Evolutionary conservation across 2,888 invertebrate species (phyloP).

Genomic region (Fragum sueziense): DNA sequence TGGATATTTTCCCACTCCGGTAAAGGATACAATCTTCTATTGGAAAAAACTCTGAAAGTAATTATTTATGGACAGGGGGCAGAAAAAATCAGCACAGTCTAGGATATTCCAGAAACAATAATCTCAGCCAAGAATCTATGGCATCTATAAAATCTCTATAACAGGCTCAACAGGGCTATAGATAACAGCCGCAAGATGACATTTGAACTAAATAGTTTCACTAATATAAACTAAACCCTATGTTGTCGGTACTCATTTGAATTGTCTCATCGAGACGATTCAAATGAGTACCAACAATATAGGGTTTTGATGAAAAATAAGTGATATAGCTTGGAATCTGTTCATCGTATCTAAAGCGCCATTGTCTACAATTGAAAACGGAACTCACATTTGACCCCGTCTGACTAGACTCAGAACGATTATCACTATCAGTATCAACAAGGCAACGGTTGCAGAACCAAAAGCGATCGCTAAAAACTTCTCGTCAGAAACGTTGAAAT

Average conservation of each 20-base stretch:
- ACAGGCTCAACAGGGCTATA: no score
- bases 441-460: slow-evolving; percentile 72
- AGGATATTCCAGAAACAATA: background rate
- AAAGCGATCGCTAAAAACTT: slow-evolving; percentile 74
- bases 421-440: slow-evolving; percentile 69
- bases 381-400: slow-evolving; percentile 47
- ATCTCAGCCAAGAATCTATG: background rate
- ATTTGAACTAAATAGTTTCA: no score
- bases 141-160: background rate
- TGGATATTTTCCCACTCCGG: no score
- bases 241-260: no score
- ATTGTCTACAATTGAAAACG: background rate
- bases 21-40: no score
- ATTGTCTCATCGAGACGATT: no score
- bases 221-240: no score
- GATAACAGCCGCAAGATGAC: no score
- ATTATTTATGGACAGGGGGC: background rate
- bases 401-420: slow-evolving; percentile 70
- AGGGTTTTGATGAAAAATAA: no score
- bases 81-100: background rate
- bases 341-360: no score
- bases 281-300: no score
- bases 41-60: background rate
- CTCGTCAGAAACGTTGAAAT: slow-evolving; percentile 64
- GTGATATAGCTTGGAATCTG: no score